A percentile compares a stretch with the other conserved stretches of the same genome.
Conservation (phyloP, 2,888 invertebrate genomes). For the Dyspetes luteomarginatus region DNA sequence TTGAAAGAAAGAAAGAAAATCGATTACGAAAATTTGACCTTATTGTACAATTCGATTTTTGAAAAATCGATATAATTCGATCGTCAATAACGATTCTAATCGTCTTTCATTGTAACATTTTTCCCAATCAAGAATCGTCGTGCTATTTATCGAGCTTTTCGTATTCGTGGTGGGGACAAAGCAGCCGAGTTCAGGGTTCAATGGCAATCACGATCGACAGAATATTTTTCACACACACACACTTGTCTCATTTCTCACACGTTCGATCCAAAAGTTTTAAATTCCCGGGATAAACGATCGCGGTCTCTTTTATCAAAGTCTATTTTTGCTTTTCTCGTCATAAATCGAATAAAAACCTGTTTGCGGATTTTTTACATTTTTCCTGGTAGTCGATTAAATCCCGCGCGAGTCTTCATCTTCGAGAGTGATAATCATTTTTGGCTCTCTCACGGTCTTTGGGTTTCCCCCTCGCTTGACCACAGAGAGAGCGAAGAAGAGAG, state of each 20-base stretch:
- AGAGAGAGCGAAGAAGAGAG: background rate
- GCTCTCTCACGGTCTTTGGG: slow-evolving; percentile 31
- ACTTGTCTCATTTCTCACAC: too few species aligned
- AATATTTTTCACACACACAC: too few species aligned
- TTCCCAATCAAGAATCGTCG: slow-evolving; percentile 42
- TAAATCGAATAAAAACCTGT: slow-evolving; percentile 19
- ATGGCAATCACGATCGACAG: slow-evolving; percentile 40
- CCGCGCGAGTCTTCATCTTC: background rate
- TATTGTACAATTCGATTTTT: too few species aligned
- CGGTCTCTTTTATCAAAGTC: background rate
- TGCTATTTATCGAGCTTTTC: slow-evolving; percentile 38
- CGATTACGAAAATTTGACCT: too few species aligned
- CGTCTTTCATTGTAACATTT: background rate
- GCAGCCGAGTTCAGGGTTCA: slow-evolving; percentile 61
- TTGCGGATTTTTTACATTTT: slow-evolving; percentile 22
- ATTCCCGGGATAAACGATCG: slow-evolving; percentile 17
- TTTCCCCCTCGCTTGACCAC: background rate
- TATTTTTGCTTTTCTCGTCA: slow-evolving; percentile 12
- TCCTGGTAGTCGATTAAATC: slow-evolving; percentile 38
- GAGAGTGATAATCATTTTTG: background rate
- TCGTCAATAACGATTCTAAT: slow-evolving; percentile 6
- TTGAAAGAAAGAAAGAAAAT: background rate
- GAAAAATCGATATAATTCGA: background rate
- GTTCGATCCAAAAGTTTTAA: too few species aligned
- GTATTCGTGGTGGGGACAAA: slow-evolving; percentile 21